phyloP scores from a whole-genome alignment of 92 coral and sea anemone genomes.

The Muricea muricata region DNA sequence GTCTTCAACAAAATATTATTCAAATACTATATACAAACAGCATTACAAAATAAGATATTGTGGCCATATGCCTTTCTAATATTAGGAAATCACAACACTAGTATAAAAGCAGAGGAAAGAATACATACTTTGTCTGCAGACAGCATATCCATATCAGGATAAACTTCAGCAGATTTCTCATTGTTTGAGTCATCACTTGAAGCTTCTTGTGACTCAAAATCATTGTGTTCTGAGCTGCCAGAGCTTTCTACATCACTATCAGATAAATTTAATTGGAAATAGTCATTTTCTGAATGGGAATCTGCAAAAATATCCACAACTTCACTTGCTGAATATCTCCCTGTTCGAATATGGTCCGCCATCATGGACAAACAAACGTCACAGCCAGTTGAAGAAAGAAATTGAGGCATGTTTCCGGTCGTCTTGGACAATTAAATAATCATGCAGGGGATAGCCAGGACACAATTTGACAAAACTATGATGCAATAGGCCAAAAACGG shows the following conservation, averaged over 20 bases:
- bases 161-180: neutral
- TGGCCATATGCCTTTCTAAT: no score
- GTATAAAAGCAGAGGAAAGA: neutral
- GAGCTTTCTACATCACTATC: constrained; percentile 6
- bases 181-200: neutral
- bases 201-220: neutral
- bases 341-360: no score
- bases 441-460: no score
- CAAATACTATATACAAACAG: no score
- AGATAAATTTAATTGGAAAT: neutral
- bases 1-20: no score
- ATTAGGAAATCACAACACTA: neutral
- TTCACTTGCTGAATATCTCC: neutral
- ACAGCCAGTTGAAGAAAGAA: no score
- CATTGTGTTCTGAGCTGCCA: neutral
- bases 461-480: no score
- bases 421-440: no score
- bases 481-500: no score
- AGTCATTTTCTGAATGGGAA: constrained; percentile 17
- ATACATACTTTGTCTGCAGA: constrained; percentile 6
- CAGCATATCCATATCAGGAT: neutral
- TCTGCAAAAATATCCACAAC: constrained; percentile 7
- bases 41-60: no score
- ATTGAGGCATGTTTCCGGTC: no score
- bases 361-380: no score